phyloP scores from a whole-genome alignment of 1,140 invertebrate genomes.

The Drosophila arizonae region DNA sequence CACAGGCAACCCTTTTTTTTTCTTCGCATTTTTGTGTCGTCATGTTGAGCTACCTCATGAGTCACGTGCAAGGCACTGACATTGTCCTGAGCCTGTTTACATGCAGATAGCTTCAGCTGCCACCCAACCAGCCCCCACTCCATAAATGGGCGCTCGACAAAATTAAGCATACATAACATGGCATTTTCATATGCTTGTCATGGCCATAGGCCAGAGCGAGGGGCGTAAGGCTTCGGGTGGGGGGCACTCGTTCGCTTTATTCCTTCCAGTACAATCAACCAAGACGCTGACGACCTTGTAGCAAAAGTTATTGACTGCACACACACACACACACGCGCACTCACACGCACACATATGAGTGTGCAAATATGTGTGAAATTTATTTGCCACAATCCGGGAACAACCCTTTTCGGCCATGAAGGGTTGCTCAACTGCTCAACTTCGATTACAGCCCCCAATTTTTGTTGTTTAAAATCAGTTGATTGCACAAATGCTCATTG shows the following conservation, averaged over 20 bases:
- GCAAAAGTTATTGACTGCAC: conserved; percentile 62
- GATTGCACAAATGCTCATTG: conserved; percentile 82
- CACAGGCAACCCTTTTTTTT: conserved; percentile 30
- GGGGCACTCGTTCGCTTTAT: conserved; percentile 26
- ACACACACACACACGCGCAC: conserved; percentile 22
- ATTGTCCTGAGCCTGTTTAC: conserved; percentile 52
- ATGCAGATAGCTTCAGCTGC: conserved; percentile 53
- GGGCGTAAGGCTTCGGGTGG: not conserved
- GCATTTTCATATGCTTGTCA: conserved; percentile 24
- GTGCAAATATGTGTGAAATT: conserved; percentile 81
- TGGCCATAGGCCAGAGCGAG: not conserved
- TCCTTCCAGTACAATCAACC: conserved; percentile 72
- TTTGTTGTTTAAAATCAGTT: conserved; percentile 77
- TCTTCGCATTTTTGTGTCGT: not conserved
- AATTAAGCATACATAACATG: conserved; percentile 41
- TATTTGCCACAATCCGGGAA: conserved; percentile 66
- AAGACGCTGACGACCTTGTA: conserved; percentile 65
- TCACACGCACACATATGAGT: conserved; percentile 34
- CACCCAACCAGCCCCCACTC: not conserved
- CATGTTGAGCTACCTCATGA: conserved; percentile 15
- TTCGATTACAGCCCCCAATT: conserved; percentile 50
- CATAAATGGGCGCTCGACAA: conserved; percentile 2
- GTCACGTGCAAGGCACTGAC: conserved; percentile 35
- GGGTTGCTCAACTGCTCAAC: conserved; percentile 49
- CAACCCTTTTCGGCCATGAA: conserved; percentile 51